These are phyloP conservation scores for Aegypius monachus DNA, from an alignment of 2,113 vertebrate species.

Conservation along the genomic window DNA sequence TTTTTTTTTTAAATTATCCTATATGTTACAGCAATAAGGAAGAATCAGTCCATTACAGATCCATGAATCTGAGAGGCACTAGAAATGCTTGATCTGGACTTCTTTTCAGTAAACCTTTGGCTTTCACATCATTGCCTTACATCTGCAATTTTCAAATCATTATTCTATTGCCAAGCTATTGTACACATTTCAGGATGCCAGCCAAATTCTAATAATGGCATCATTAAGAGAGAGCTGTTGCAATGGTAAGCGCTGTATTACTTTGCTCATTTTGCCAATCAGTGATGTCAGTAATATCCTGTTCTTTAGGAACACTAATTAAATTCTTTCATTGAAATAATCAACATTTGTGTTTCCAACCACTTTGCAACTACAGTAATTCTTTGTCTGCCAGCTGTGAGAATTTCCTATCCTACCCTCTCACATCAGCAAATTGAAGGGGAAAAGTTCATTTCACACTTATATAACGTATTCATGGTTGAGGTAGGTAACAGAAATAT, in stretches of 20 bases:
- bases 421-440: conserved; percentile 66
- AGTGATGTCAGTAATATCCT: conserved; percentile 76
- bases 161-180: conserved; percentile 70
- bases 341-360: conserved; percentile 73
- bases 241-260: conserved; percentile 66
- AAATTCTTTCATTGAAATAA: conserved; percentile 78
- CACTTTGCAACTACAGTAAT: conserved; percentile 70
- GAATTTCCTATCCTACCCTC: conserved; percentile 72
- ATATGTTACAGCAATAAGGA: background rate
- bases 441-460: conserved; percentile 67
- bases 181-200: conserved; percentile 70
- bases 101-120: conserved; percentile 65
- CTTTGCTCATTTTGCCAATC: conserved; percentile 68
- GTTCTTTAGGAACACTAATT: conserved; percentile 74
- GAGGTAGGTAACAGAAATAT: background rate
- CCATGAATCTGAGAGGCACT: background rate
- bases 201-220: conserved; percentile 74
- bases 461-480: conserved; percentile 49
- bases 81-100: conserved; percentile 52
- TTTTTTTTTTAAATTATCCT: background rate
- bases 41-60: background rate
- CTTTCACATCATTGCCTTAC: conserved; percentile 63
- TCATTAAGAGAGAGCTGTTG: conserved; percentile 71
- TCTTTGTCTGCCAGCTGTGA: conserved; percentile 79
- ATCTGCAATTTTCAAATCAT: conserved; percentile 70